Percentiles rank a stretch among this genome's conserved stretches.
These are phyloP conservation scores for Lycophotia porphyrea DNA, from an alignment of 2,888 invertebrate genomes.

Conservation along the genomic window DNA sequence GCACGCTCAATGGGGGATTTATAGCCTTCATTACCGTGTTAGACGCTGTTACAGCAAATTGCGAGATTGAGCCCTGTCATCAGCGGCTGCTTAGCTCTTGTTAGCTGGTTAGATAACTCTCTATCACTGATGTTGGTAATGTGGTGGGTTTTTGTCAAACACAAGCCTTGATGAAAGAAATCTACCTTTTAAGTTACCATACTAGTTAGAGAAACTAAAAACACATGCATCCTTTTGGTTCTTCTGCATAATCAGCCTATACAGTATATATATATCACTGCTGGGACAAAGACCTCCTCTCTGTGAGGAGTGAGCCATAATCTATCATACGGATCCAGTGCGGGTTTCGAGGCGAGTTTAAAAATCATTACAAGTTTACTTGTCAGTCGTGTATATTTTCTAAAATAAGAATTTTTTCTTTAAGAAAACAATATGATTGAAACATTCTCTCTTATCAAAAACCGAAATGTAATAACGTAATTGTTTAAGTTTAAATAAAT, in stretches of 20 bases:
- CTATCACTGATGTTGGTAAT: too few species aligned
- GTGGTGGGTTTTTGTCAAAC: neutral
- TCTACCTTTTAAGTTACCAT: neutral
- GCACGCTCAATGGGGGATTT: slow-evolving; percentile 82
- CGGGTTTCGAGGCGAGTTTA: neutral
- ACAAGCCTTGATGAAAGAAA: neutral
- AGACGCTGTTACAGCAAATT: slow-evolving; percentile 68
- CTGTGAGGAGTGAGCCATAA: neutral
- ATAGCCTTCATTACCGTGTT: slow-evolving; percentile 79
- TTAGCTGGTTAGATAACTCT: neutral
- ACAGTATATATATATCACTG: neutral
- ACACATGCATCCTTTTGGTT: neutral
- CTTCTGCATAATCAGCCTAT: neutral
- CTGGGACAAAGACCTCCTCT: neutral
- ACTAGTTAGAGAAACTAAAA: neutral
- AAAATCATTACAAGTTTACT: neutral
- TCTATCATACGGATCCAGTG: neutral
- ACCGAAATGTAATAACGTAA: neutral
- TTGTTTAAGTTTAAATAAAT: too few species aligned
- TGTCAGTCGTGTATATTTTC: neutral
- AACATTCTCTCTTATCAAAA: neutral
- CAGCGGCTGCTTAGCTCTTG: slow-evolving; percentile 29
- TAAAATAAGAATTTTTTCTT: too few species aligned
- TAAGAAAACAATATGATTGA: neutral
- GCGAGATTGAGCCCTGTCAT: slow-evolving; percentile 47